Evolutionary conservation across 2,113 vertebrate species (phyloP), one percentile per base, ranked within the genome.

Genomic region (Cardinalis cardinalis): DNA sequence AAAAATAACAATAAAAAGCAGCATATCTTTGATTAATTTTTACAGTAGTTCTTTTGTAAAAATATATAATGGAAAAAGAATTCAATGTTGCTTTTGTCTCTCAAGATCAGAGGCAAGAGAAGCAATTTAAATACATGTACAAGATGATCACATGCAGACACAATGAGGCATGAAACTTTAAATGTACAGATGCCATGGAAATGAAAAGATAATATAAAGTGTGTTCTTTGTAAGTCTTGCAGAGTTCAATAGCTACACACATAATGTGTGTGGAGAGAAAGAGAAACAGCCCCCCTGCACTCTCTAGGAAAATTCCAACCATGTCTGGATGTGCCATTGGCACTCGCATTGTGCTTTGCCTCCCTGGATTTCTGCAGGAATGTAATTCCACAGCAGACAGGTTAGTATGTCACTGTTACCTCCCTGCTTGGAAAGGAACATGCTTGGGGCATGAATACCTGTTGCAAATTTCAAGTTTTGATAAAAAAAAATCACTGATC

Each of bases 21-120:
- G 74, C 61, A 70, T 88, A 95, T 87, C 85, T 93, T 86, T 88
- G 84, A 93, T 92, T 96, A 91, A 87, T 94, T 96, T 92, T 94
- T 95, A 70, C 82, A 95, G 93, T 86, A 79, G 79, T 93, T 81
- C 91, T 92, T 97, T 93, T 95, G 82, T 91, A 81, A 75, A 96
- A 96, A 82, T 93, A 86, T 85, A 93, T 89, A 73, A 87, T 58
- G 87, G 79, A 81, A 85, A 94, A 90, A 94, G 86, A 69, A 72
- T 85, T 53, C 68, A 20, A 59, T 68, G 73, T 88, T 59, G 51
- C 77, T 87, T 85, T 95, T 83, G 63, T 78, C 41, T 94, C 73
- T 71, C 52, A 51, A 88, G 93, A 89, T 80, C 88, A 91, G 79
- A 96, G 75, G 84, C 71, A 65, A 58, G 63, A 84, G 84, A 70